Evolutionary conservation across 1,140 invertebrate species (phyloP).

Genomic region (Drosophila ficusphila): DNA sequence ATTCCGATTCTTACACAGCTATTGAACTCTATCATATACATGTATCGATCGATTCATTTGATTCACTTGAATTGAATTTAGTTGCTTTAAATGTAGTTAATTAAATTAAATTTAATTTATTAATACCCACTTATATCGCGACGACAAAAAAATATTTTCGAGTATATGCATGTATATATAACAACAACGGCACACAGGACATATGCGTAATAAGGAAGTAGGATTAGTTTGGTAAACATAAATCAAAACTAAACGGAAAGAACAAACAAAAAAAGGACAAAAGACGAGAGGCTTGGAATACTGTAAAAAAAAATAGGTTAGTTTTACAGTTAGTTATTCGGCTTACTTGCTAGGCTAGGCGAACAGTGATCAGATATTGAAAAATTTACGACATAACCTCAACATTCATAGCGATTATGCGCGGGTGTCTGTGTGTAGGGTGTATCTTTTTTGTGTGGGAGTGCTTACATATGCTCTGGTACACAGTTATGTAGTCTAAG

Average conservation of each 20-base stretch:
- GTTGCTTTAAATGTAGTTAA: constrained; percentile 36
- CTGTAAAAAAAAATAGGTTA: constrained; percentile 32
- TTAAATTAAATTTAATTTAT: constrained; percentile 37
- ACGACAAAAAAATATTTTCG: constrained; percentile 31
- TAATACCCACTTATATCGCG: constrained; percentile 48
- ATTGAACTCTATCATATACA: constrained; percentile 53
- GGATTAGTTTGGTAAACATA: not conserved
- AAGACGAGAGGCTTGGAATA: constrained; percentile 22
- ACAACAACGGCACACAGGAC: constrained; percentile 34
- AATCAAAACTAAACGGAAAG: constrained; percentile 6
- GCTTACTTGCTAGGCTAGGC: constrained; percentile 59
- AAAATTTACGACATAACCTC: constrained; percentile 74
- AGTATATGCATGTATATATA: constrained; percentile 36
- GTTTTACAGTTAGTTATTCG: constrained; percentile 28
- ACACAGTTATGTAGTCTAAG: constrained; percentile 30
- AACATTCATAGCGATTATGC: constrained; percentile 63
- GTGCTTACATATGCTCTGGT: constrained; percentile 32
- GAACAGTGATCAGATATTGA: constrained; percentile 73
- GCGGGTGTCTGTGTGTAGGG: constrained; percentile 3
- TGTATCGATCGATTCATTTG: constrained; percentile 40
- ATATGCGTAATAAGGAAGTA: constrained; percentile 16
- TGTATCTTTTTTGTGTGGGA: constrained; percentile 6
- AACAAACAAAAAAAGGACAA: constrained; percentile 2
- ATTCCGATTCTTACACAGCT: constrained; percentile 63
- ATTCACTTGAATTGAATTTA: constrained; percentile 33